Percentiles rank a stretch among this genome's conserved stretches.
Conservation (phyloP, 2,113 vertebrate species). For the Glaucomys volans region DNA sequence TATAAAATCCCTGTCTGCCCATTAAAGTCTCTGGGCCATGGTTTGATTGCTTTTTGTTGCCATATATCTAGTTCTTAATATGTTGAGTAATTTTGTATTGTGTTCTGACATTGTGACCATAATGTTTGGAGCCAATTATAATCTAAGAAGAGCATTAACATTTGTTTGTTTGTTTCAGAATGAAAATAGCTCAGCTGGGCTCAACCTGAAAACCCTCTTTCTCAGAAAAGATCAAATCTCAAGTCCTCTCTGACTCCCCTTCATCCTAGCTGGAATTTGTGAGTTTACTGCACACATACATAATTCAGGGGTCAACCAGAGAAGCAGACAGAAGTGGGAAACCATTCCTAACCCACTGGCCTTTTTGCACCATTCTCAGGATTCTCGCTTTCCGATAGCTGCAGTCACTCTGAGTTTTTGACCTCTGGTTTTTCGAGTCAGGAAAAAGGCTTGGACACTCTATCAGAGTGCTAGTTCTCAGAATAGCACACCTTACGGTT, state of each 20-base stretch:
- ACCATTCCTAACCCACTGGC: too few relatives aligned
- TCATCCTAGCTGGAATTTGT: background rate
- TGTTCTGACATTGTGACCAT: background rate
- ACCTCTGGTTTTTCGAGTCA: background rate
- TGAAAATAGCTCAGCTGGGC: background rate
- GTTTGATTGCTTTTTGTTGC: background rate
- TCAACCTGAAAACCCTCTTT: background rate
- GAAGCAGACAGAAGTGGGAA: background rate
- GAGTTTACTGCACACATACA: rapidly evolving
- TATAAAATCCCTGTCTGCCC: background rate
- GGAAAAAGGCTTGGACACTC: background rate
- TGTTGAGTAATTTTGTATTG: background rate
- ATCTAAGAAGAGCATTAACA: background rate
- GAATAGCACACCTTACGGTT: too few relatives aligned
- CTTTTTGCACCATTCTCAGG: background rate
- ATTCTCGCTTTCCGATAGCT: background rate
- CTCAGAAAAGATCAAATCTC: background rate
- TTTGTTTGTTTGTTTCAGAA: background rate
- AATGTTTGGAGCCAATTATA: background rate
- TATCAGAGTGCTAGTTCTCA: background rate
- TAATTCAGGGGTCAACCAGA: background rate
- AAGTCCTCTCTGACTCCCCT: too few relatives aligned
- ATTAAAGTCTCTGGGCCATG: background rate
- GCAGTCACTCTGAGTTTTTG: background rate
- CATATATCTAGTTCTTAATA: background rate